Evolutionary conservation across 1,140 invertebrate genomes (phyloP).

Genomic region (Drosophila arawakana): DNA sequence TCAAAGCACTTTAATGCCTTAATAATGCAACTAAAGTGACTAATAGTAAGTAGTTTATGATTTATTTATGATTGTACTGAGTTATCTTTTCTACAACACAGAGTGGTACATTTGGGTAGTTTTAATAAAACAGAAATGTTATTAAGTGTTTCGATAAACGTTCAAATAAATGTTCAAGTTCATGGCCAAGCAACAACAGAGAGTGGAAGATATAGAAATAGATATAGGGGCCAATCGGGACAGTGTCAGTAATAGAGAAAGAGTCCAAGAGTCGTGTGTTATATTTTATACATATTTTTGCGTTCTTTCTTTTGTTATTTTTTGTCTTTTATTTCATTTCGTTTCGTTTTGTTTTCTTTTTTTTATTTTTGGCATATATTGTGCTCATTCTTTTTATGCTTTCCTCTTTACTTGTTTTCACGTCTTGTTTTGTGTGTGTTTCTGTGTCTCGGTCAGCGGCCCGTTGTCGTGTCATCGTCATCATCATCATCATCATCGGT

Average conservation of each 20-base stretch:
- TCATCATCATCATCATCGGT: constrained; percentile 4
- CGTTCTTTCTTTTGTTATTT: background rate
- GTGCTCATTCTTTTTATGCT: constrained; percentile 22
- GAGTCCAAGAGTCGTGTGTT: constrained; percentile 20
- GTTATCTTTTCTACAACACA: background rate
- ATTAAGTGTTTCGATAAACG: constrained; percentile 3
- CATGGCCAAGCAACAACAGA: constrained; percentile 57
- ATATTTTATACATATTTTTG: background rate
- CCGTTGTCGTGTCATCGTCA: constrained; percentile 16
- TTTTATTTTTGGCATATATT: constrained; percentile 10
- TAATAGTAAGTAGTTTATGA: background rate
- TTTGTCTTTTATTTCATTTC: constrained; percentile 41
- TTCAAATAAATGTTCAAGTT: constrained; percentile 61
- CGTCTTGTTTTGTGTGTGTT: constrained; percentile 20
- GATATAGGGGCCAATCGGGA: constrained; percentile 7
- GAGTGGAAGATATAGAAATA: constrained; percentile 21
- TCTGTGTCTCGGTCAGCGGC: constrained; percentile 22
- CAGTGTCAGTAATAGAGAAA: constrained; percentile 34
- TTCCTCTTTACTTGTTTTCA: constrained; percentile 14
- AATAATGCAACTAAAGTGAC: background rate
- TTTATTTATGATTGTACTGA: background rate
- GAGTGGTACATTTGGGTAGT: background rate
- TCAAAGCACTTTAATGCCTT: background rate
- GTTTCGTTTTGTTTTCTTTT: constrained; percentile 14
- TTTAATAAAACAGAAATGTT: background rate